A percentile compares a stretch with the other conserved stretches of the same genome.
phyloP scores from a whole-genome alignment of 1,140 invertebrate species.

The Triops cancriformis region DNA sequence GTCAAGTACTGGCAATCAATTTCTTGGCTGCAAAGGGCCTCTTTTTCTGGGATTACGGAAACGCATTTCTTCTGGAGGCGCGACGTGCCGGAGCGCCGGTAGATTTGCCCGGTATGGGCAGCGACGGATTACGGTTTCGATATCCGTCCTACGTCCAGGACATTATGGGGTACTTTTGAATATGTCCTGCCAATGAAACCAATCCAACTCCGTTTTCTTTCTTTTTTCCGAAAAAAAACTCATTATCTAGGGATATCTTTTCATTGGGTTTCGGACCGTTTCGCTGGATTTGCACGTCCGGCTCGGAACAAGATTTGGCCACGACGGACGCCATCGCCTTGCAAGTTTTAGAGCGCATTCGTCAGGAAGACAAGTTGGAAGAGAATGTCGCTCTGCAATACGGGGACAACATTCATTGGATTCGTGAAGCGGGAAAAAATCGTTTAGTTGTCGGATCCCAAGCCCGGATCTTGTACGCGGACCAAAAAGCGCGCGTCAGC shows the following conservation, averaged over 20 bases:
- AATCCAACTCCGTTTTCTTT: neutral
- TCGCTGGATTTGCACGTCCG: constrained; percentile 60
- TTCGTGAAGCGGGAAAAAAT: constrained; percentile 50
- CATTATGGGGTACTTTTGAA: constrained; percentile 52
- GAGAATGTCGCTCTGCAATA: constrained; percentile 47
- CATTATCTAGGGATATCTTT: constrained; percentile 52
- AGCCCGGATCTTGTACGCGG: constrained; percentile 57
- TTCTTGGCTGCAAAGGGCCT: constrained; percentile 48
- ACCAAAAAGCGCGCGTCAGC: constrained; percentile 46
- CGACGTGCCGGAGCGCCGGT: constrained; percentile 51
- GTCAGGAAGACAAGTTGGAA: constrained; percentile 34
- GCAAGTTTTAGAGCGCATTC: constrained; percentile 45
- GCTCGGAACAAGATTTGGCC: constrained; percentile 45
- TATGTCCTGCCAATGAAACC: neutral
- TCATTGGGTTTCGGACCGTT: constrained; percentile 64
- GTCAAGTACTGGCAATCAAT: constrained; percentile 56
- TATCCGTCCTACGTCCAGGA: constrained; percentile 63
- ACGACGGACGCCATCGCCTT: constrained; percentile 52
- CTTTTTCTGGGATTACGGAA: constrained; percentile 62
- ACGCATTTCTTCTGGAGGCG: constrained; percentile 59
- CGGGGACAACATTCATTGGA: constrained; percentile 56
- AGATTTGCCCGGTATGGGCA: constrained; percentile 33
- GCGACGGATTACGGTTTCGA: constrained; percentile 43
- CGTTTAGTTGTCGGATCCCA: constrained; percentile 55
- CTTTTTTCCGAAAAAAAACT: constrained; percentile 14